phyloP scores from a whole-genome alignment of 2,888 invertebrate species.

The Ligdia adustata region DNA sequence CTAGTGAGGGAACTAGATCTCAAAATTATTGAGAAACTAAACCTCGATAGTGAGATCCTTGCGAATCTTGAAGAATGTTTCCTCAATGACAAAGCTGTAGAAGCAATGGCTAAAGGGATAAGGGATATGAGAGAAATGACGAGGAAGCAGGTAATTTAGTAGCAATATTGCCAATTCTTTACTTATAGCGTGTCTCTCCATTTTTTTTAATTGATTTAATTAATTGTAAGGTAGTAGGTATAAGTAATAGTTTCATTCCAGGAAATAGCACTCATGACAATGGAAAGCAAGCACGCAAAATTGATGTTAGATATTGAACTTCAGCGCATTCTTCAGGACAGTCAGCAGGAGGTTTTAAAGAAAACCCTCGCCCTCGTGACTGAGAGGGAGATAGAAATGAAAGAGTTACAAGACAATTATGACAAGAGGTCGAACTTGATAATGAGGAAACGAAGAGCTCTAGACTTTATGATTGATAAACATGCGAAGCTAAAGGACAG shows the following conservation, averaged over 20 bases:
- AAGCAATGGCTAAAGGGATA: slow-evolving; percentile 78
- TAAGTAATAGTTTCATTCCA: slow-evolving; percentile 44
- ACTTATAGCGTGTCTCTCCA: no score
- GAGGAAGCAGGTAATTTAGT: slow-evolving; percentile 78
- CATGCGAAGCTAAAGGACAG: slow-evolving; percentile 59
- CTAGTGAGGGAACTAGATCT: slow-evolving; percentile 75
- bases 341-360: slow-evolving; percentile 59
- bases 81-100: slow-evolving; percentile 87
- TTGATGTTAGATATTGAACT: slow-evolving; percentile 84
- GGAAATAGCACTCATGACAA: slow-evolving; percentile 80
- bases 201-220: no score
- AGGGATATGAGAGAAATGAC: slow-evolving; percentile 77
- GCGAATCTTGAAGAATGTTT: slow-evolving; percentile 86
- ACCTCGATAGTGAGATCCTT: slow-evolving; percentile 87
- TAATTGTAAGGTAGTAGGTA: no score
- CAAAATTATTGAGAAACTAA: slow-evolving; percentile 77
- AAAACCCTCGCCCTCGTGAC: slow-evolving; percentile 55
- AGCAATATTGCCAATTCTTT: no score
- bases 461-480: slow-evolving; percentile 68
- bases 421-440: slow-evolving; percentile 56
- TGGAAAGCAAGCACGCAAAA: slow-evolving; percentile 85
- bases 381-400: slow-evolving; percentile 64
- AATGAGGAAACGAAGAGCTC: slow-evolving; percentile 68
- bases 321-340: slow-evolving; percentile 66
- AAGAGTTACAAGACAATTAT: slow-evolving; percentile 58